Evolutionary conservation across 2,888 invertebrate species (phyloP).

Genomic region (Epinotia demarniana): DNA sequence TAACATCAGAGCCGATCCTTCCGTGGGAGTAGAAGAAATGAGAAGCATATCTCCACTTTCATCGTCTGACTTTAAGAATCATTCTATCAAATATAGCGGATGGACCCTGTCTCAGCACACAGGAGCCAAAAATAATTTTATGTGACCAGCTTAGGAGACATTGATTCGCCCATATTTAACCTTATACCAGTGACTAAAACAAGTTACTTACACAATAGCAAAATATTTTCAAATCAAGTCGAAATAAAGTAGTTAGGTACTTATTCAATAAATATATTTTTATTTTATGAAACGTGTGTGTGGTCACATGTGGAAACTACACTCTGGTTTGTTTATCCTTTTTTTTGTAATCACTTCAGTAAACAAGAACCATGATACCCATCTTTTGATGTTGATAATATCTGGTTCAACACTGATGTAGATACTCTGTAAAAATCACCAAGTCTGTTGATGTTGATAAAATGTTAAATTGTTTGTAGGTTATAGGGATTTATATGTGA

Average conservation of each 20-base stretch:
- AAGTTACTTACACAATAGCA: not conserved
- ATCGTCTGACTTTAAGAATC: too few relatives aligned
- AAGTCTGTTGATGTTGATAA: not conserved
- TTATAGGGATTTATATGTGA: not conserved
- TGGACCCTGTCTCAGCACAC: too few relatives aligned
- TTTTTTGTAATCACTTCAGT: conserved; percentile 32
- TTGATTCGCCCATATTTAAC: too few relatives aligned
- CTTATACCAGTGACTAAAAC: too few relatives aligned
- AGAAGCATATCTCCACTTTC: too few relatives aligned
- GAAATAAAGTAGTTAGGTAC: not conserved
- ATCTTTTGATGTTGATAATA: conserved; percentile 25
- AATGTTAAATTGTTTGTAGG: not conserved
- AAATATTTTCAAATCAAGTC: not conserved
- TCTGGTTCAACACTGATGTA: not conserved
- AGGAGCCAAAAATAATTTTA: too few relatives aligned
- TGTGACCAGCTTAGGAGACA: too few relatives aligned
- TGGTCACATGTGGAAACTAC: conserved; percentile 12
- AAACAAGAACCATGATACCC: conserved; percentile 32
- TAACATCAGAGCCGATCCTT: not conserved
- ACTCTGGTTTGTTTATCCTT: not conserved
- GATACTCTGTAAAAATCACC: not conserved
- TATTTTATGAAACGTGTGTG: not conserved
- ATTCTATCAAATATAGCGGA: too few relatives aligned
- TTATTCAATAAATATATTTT: not conserved
- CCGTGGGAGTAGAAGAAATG: too few relatives aligned